Evolutionary conservation across 2,797 vertebrate species (phyloP).

Genomic region (Naso thynnoides): DNA sequence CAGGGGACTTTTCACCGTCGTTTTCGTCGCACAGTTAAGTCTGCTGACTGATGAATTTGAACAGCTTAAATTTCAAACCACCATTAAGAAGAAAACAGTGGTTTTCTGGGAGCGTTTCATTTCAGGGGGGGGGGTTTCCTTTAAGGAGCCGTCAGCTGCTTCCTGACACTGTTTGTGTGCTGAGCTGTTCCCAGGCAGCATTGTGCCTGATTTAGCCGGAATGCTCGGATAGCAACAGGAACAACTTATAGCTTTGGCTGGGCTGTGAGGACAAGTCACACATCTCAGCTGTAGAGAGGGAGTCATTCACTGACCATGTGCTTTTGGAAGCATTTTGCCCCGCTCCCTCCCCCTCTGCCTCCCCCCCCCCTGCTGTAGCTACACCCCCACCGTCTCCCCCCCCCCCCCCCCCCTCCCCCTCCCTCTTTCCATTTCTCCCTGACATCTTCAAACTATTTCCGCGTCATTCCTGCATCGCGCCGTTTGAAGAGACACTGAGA

Average conservation of each 20-base stretch:
- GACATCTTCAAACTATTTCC: slow-evolving; percentile 87
- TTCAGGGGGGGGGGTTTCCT: slow-evolving; percentile 52
- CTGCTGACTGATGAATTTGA: neutral
- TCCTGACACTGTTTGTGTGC: slow-evolving; percentile 61
- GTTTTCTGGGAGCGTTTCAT: slow-evolving; percentile 28
- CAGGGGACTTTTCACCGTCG: neutral
- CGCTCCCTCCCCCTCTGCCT: slow-evolving; percentile 9
- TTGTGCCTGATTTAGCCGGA: slow-evolving; percentile 81
- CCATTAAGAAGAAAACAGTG: slow-evolving; percentile 1
- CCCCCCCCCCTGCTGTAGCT: slow-evolving; percentile 7
- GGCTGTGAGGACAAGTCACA: slow-evolving; percentile 66
- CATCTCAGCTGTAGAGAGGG: slow-evolving; percentile 67
- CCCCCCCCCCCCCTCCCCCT: slow-evolving; percentile 16
- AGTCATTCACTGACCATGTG: slow-evolving; percentile 72
- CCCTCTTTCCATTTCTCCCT: slow-evolving; percentile 80
- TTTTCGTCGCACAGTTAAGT: neutral
- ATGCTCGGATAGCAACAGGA: slow-evolving; percentile 82
- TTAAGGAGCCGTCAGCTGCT: slow-evolving; percentile 67
- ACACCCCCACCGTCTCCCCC: slow-evolving; percentile 22
- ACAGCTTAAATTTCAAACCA: neutral
- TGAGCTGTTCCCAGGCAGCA: slow-evolving; percentile 81
- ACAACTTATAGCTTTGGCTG: slow-evolving; percentile 78
- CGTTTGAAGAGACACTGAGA: slow-evolving; percentile 79
- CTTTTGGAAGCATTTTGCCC: slow-evolving; percentile 48
- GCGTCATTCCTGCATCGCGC: slow-evolving; percentile 84